These are phyloP conservation scores for Malurus cyaneus DNA, from an alignment of 2,113 vertebrate species.

Conservation along the genomic window DNA sequence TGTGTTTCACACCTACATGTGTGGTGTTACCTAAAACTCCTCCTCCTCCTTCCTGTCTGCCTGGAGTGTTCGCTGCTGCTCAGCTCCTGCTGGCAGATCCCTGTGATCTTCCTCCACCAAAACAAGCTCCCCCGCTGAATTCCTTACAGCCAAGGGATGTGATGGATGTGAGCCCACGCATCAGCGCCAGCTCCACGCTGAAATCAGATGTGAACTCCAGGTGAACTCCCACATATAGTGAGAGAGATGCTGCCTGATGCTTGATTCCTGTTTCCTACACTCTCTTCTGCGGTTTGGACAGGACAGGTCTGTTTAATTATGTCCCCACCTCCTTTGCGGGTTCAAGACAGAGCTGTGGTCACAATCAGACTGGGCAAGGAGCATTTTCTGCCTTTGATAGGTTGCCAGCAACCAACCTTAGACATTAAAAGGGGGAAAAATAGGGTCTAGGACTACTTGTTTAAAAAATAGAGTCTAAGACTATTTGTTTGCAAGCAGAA, in stretches of 20 bases:
- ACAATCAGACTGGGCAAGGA: background rate
- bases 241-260: background rate
- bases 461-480: background rate
- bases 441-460: background rate
- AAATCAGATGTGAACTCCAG: conserved; percentile 30
- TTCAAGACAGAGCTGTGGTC: background rate
- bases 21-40: conserved; percentile 47
- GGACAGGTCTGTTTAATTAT: background rate
- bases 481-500: background rate
- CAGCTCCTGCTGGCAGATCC: conserved; percentile 34
- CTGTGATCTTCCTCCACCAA: conserved; percentile 55
- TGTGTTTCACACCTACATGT: conserved; percentile 14
- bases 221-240: background rate
- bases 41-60: conserved; percentile 57
- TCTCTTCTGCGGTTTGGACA: background rate
- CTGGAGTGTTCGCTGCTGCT: conserved; percentile 51
- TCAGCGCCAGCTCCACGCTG: background rate
- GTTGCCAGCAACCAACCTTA: background rate
- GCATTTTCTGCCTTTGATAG: background rate
- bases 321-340: background rate
- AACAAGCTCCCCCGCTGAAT: conserved; percentile 33
- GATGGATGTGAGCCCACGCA: conserved; percentile 42
- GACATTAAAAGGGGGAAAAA: background rate
- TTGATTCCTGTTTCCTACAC: background rate
- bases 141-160: background rate